Base-by-base conservation (phyloP, 2,797 vertebrate species). In the Oryzias sinensis region DNA sequence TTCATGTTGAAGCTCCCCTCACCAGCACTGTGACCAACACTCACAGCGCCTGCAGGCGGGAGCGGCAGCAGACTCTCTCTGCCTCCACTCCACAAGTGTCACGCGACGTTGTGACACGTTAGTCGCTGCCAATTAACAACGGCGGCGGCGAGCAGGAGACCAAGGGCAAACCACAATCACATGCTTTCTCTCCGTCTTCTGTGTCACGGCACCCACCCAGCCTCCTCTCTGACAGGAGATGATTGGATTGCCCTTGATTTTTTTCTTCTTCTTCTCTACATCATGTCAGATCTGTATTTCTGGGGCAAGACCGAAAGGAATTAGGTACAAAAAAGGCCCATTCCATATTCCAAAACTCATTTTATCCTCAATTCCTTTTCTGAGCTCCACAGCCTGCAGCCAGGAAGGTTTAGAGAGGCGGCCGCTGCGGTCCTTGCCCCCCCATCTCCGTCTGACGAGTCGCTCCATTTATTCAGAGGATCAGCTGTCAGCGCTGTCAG, bases 401-500 rank as follows among this genome's bases (percentile, higher is more conserved):
- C 67, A 68, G 46, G 40, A 20, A 22, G 51, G 55, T 74, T 59
- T 45, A 49, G 44, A 65, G 68, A 46, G 46, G 5, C 52, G 73
- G 68, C 59, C 56, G 56, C 59, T 25, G 59, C 52, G 17, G 59
- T 50, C 64, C 54, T 58, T 68, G 40, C 63, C 66, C 53, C 24
- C 56, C 52, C 62, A 25, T 49, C 59, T 71, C 41, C 43, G 16
- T 49, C 43, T 57, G 77, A 85, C 64, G 60, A 83, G 66, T 25
- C 61, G 65, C 77, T 87, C 74, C 77, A 85, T 88, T 90, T 86
- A 70, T 77, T 79, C 57, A 16, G 43, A 72, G 76, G 75, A 74
- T 84, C 79, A 49, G 76, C 82, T 77, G 88, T 88, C 88, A 86
- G 74, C 75, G 66, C 69, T 14, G 77, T 73, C 82, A 68, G 64